Evolutionary conservation across 2,113 vertebrate species (phyloP), one percentile per base, ranked within the genome.

Genomic region (Ictalurus punctatus): DNA sequence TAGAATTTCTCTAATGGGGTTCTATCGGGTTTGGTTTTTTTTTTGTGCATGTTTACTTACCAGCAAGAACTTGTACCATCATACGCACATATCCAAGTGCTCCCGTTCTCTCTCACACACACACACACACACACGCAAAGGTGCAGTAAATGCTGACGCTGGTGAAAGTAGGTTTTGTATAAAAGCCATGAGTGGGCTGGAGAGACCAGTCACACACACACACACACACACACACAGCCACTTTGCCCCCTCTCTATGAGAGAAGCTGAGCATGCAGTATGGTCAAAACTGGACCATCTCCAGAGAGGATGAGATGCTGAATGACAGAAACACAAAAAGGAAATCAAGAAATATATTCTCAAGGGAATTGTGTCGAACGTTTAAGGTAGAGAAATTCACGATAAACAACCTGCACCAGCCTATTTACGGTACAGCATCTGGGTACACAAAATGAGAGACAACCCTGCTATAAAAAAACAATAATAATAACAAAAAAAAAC

Each of bases 111-210:
- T 6, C n/a, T 19, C 73, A n/a, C 84, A 76, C 69, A 44, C 54
- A 54, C 63, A 80, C 81, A 61, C 69, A 69, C 30, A 63, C 59
- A 87, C 84, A 76, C 59, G 71, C 82, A 81, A 37, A 87, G 61
- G 82, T 85, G 56, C 14, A 65, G 65, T 54, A 78, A 88, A 34
- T 90, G 90, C 87, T 90, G 87, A 86, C 63, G 27, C 17, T 2
- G 13, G 78, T 88, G 56, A 63, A 90, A 65, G 76, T 21, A 83
- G 48, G 19, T 83, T 58, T 37, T 88, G 84, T 76, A 61, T 44
- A 65, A 86, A 86, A 86, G 90, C 90, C 84, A 86, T 78, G 84
- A 87, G 90, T 90, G 87, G 87, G 87, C 87, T 82, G 59, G 83
- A 90, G 83, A 86, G 88, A 52, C 84, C 37, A 37, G 54, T 67